Evolutionary conservation across 2,113 vertebrate species (phyloP).

Genomic region (Loxodonta africana): DNA sequence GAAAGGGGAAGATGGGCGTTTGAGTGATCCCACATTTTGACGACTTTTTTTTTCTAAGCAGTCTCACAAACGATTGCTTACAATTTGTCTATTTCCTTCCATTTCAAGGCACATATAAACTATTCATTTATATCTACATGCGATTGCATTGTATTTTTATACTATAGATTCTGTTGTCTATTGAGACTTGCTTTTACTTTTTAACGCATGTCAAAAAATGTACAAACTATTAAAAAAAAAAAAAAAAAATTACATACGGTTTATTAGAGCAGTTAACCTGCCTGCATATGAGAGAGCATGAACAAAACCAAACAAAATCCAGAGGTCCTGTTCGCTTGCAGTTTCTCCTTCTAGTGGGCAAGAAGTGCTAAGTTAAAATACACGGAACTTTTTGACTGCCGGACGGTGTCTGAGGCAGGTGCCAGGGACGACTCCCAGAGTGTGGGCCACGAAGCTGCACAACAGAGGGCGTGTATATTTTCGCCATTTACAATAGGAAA

Average conservation of each 20-base stretch:
- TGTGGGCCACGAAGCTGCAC: accelerated
- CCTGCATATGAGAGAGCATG: not conserved
- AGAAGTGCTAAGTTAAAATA: not conserved
- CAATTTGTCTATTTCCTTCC: too few species aligned
- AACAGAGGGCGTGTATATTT: accelerated
- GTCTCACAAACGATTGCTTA: too few species aligned
- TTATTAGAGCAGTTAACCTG: too few species aligned
- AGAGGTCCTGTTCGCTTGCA: not conserved
- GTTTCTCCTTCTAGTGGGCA: not conserved
- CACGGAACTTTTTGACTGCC: not conserved
- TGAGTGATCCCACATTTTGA: too few species aligned
- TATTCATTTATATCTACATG: too few species aligned
- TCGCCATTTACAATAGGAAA: not conserved
- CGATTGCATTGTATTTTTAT: too few species aligned
- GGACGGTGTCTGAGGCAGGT: not conserved
- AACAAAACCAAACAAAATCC: not conserved
- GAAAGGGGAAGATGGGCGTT: too few species aligned
- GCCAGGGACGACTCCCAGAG: too few species aligned
- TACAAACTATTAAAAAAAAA: too few species aligned
- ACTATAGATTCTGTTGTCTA: not conserved
- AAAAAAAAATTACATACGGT: too few species aligned
- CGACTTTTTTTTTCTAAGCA: too few species aligned
- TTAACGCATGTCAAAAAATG: not conserved
- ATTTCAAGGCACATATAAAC: too few species aligned
- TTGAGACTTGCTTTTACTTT: not conserved